Percentiles rank a stretch among this genome's conserved stretches.
These are phyloP conservation scores for Propithecus coquereli DNA, from an alignment of 2,113 vertebrate species.

Conservation along the genomic window DNA sequence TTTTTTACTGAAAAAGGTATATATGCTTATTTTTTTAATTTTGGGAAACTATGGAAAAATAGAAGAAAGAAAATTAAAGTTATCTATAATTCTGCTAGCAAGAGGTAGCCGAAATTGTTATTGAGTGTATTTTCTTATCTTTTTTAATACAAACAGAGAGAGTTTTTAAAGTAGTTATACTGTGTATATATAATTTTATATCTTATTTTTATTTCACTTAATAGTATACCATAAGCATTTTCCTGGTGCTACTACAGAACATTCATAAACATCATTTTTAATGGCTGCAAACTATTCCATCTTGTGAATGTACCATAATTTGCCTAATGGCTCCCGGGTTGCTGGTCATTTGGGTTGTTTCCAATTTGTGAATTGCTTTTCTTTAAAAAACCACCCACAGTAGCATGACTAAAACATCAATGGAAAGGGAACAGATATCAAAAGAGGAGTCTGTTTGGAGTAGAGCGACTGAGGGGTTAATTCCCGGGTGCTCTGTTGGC, in stretches of 20 bases:
- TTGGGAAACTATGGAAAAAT: not conserved
- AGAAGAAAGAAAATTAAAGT: slow-evolving; percentile 48
- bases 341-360: slow-evolving; percentile 29
- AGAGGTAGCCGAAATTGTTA: not conserved
- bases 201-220: slow-evolving; percentile 47
- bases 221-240: not conserved
- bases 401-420: not conserved
- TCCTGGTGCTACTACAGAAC: not conserved
- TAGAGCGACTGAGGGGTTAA: not conserved
- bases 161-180: not conserved
- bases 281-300: slow-evolving; percentile 26
- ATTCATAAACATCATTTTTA: slow-evolving; percentile 46
- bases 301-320: not conserved
- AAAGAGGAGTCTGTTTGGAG: not conserved
- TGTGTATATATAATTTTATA: slow-evolving; percentile 7
- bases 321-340: not conserved
- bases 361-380: slow-evolving; percentile 45
- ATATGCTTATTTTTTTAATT: not conserved
- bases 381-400: slow-evolving; percentile 22
- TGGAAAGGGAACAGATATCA: not conserved
- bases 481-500: not conserved
- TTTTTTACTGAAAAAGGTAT: not conserved
- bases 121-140: not conserved
- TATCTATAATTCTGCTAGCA: not conserved
- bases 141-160: not conserved